Base-by-base conservation (phyloP, 2,797 vertebrate genomes). In the Acanthornis magna region DNA sequence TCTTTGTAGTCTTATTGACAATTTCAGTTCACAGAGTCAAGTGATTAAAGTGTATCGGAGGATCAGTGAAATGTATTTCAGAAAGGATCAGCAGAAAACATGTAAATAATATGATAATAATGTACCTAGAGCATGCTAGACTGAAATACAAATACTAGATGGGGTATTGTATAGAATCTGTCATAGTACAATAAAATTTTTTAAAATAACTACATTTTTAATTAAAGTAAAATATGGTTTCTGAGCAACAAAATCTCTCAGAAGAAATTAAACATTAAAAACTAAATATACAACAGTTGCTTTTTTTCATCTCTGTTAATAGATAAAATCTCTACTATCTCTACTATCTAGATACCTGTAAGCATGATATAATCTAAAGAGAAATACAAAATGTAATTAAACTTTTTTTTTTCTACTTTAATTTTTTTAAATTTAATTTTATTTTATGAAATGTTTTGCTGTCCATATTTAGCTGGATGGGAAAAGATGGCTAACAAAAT, bases 1-100 rank as follows among this genome's bases (percentile, higher is more conserved):
- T 84, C 86, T 94, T 61, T 81, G 68, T 84, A 90, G 85, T 95
- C 85, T 87, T 66, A 80, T 0, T 82, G 85, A 92, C 67, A 91
- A 61, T 48, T 65, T 95, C 65, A 79, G 83, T 96, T 97, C 89
- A 94, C 61, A 93, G 82, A 93, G 22, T 86, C 90, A 89, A 91
- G 91, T 84, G 61, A 91, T 81, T 63, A 82, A 96, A 96, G 79
- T 38, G 8, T 65, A 81, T 93, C 86, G 61, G 53, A 94, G 68
- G 40, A 93, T 86, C 68, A 77, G n/a, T 77, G 91, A 87, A 91
- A 93, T 65, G 29, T 36, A 79, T 81, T 89, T 84, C 76, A 77
- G 29, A 93, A 95, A 91, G 62, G 30, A 93, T 61, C 60, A 89
- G 21, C 79, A 94, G 61, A 89, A 74, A 67, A 36, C 3, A 8